phyloP scores from a whole-genome alignment of 2,797 vertebrate genomes.

The Eurystomus glaucurus region DNA sequence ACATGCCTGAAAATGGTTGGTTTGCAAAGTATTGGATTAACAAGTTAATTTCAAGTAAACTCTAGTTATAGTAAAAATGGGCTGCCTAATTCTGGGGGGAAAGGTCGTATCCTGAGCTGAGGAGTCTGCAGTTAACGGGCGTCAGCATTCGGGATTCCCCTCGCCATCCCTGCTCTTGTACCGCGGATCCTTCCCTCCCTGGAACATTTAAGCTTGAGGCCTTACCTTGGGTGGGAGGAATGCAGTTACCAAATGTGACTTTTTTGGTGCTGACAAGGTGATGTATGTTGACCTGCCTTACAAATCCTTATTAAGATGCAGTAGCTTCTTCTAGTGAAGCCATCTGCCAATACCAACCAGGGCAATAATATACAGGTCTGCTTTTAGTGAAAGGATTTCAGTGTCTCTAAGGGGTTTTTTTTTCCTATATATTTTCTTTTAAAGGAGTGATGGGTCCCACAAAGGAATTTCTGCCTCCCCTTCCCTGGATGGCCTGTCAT shows the following conservation, averaged over 20 bases:
- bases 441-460: background rate
- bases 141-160: background rate
- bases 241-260: accelerated
- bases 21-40: background rate
- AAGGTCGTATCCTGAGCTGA: accelerated
- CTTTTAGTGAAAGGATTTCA: background rate
- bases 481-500: background rate
- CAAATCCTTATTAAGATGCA: background rate
- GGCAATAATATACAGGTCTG: background rate
- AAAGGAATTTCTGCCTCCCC: background rate
- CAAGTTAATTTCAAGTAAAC: background rate
- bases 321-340: background rate
- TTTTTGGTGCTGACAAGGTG: background rate
- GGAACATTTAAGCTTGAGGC: background rate
- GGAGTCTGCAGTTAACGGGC: background rate
- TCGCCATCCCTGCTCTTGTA: background rate
- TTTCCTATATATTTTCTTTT: background rate
- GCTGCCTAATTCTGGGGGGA: background rate
- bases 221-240: accelerated
- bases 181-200: background rate
- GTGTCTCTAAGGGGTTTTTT: background rate
- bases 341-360: background rate
- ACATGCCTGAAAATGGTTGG: background rate
- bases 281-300: background rate
- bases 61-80: background rate